Conservation (phyloP, 2,113 vertebrate genomes). For the Chamaetylas fuelleborni region DNA sequence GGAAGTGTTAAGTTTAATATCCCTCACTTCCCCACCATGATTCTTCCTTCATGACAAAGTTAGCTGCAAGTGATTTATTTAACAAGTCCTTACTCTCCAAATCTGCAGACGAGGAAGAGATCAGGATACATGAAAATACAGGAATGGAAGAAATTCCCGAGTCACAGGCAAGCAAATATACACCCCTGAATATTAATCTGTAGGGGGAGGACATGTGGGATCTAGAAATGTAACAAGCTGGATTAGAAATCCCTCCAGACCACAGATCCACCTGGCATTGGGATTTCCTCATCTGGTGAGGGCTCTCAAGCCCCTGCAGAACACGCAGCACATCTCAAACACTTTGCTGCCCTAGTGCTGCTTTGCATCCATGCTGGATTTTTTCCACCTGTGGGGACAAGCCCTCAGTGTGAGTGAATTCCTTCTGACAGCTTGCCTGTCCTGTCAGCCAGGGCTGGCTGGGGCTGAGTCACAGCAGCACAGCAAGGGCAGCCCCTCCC, state of each 20-base stretch:
- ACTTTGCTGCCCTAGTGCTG: not conserved
- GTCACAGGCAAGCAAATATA: not conserved
- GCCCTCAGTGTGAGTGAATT: not conserved
- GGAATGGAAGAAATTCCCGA: not conserved
- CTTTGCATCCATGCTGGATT: not conserved
- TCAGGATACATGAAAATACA: not conserved
- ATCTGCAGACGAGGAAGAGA: not conserved
- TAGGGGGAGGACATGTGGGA: not conserved
- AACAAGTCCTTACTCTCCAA: not conserved
- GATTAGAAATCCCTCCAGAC: not conserved
- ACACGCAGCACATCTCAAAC: not conserved
- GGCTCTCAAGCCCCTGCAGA: not conserved
- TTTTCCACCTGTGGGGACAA: not conserved
- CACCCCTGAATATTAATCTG: not conserved
- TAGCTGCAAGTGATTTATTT: not conserved
- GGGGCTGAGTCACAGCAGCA: conserved; percentile 27
- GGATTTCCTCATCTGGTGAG: not conserved
- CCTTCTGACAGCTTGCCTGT: conserved; percentile 36
- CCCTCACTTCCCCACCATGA: accelerated
- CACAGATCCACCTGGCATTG: not conserved
- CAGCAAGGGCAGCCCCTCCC: not conserved
- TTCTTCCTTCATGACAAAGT: not conserved
- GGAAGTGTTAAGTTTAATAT: not conserved
- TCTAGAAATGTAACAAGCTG: not conserved
- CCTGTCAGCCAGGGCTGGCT: not conserved